Evolutionary conservation across 35 echinoderm and acorn worm species (phyloP).

Genomic region (Amphiura filiformis): DNA sequence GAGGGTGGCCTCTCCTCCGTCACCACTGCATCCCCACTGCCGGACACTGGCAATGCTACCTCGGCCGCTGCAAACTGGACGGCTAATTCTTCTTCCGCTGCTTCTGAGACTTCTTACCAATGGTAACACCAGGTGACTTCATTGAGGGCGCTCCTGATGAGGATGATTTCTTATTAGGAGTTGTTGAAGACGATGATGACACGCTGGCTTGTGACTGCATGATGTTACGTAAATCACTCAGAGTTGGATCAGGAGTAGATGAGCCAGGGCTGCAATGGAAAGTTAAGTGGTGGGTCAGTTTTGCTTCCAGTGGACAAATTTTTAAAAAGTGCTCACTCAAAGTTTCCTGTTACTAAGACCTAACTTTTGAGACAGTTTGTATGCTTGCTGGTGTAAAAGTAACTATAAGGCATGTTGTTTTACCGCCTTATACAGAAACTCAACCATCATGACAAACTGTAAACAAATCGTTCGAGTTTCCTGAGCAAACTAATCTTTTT

Average conservation of each 20-base stretch:
- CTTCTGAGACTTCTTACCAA: conserved; percentile 77
- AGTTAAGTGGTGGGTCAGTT: too few relatives aligned
- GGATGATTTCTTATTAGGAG: conserved; percentile 13
- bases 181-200: not conserved
- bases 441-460: too few relatives aligned
- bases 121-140: not conserved
- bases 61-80: not conserved
- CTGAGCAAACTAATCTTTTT: too few relatives aligned
- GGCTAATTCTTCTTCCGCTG: conserved; percentile 52
- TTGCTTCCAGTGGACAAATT: too few relatives aligned
- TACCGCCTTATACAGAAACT: too few relatives aligned
- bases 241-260: conserved; percentile 1
- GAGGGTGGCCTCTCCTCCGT: conserved; percentile 1
- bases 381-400: too few relatives aligned
- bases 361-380: too few relatives aligned
- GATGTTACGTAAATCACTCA: conserved; percentile 38
- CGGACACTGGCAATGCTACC: not conserved
- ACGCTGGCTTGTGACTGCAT: conserved; percentile 54
- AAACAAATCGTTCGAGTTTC: too few relatives aligned
- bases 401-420: too few relatives aligned
- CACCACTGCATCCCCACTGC: not conserved
- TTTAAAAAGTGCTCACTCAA: too few relatives aligned
- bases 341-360: too few relatives aligned
- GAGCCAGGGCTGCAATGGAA: not conserved
- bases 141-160: not conserved